phyloP scores from a whole-genome alignment of 1,140 invertebrate species.

The Magallana ariakensis region DNA sequence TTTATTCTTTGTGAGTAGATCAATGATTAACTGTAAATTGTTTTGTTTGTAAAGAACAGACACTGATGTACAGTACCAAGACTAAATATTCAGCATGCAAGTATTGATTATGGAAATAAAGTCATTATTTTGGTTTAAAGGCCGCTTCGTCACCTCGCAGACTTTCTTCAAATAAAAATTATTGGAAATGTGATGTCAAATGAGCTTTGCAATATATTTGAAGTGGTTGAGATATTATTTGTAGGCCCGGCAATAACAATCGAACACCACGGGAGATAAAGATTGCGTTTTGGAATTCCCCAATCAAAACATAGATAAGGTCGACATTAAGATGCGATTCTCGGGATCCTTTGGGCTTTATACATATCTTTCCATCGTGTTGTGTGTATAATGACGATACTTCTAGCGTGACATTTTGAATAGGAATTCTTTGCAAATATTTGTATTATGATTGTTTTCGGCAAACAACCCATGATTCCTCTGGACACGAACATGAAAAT shows the following conservation, averaged over 20 bases:
- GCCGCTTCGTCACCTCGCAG: background rate
- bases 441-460: background rate
- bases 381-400: background rate
- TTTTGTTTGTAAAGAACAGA: too few relatives aligned
- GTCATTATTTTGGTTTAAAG: slow-evolving; percentile 23
- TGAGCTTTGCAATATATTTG: background rate
- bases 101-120: slow-evolving; percentile 38
- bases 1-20: too few relatives aligned
- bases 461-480: background rate
- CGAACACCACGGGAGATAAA: background rate
- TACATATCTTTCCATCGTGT: background rate
- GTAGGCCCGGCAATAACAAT: background rate
- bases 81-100: slow-evolving; percentile 9
- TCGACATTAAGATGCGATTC: background rate
- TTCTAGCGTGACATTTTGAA: slow-evolving; percentile 4
- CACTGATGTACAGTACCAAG: background rate
- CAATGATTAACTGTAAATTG: too few relatives aligned
- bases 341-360: background rate
- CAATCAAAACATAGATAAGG: background rate
- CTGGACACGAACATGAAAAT: background rate
- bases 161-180: slow-evolving; percentile 12
- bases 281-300: slow-evolving; percentile 16
- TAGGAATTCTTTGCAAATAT: background rate
- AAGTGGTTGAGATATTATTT: slow-evolving; percentile 4
- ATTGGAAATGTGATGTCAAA: slow-evolving; percentile 21